Conservation (phyloP, 2,888 invertebrate species). For the Ennomos fuscantarius region DNA sequence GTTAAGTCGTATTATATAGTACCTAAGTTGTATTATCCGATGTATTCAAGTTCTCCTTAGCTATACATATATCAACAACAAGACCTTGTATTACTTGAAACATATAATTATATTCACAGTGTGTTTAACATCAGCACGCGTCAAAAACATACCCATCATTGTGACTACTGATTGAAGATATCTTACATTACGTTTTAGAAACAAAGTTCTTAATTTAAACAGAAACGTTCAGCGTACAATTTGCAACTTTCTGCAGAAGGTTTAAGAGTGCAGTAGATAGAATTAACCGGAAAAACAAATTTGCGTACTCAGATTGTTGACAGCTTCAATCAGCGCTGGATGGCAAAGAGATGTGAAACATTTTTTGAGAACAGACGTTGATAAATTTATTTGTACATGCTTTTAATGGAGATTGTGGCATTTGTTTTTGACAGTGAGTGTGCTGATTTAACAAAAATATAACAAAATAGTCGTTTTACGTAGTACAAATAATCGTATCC, state of each 20-base stretch:
- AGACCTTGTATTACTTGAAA: too few relatives aligned
- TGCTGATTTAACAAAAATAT: too few relatives aligned
- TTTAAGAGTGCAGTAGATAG: constrained; percentile 13
- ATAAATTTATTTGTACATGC: constrained; percentile 33
- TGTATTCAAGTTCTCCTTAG: too few relatives aligned
- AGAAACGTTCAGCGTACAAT: constrained; percentile 13
- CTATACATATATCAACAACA: too few relatives aligned
- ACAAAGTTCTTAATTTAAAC: constrained; percentile 35
- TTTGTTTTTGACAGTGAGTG: not conserved
- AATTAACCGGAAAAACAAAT: constrained; percentile 37
- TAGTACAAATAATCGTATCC: too few relatives aligned
- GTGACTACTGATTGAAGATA: constrained; percentile 61
- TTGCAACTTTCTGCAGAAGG: constrained; percentile 16
- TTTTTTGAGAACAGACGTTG: constrained; percentile 49
- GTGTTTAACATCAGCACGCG: constrained; percentile 46
- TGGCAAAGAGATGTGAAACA: constrained; percentile 47
- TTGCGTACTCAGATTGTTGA: constrained; percentile 51
- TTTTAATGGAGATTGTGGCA: not conserved
- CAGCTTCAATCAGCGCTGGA: constrained; percentile 59
- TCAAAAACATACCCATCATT: constrained; percentile 46
- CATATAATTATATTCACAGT: constrained; percentile 22
- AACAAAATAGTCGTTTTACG: not conserved
- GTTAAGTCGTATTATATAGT: too few relatives aligned
- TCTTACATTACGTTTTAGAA: constrained; percentile 51
- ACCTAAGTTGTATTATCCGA: too few relatives aligned